phyloP scores from a whole-genome alignment of 1,140 invertebrate genomes.

The Neomicropteryx cornuta region DNA sequence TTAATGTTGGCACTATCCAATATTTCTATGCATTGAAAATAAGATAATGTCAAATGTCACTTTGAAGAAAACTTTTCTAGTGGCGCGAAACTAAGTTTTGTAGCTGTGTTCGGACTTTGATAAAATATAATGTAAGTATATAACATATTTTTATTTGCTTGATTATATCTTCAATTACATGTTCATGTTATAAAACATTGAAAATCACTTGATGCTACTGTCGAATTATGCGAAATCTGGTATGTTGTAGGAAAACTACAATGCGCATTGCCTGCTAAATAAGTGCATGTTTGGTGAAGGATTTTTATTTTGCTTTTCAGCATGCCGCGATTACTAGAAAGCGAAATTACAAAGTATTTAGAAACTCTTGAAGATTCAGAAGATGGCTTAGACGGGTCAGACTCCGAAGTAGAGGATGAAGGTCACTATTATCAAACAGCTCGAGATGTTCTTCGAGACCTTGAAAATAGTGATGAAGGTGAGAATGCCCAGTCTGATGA shows the following conservation, averaged over 20 bases:
- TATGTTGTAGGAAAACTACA: slow-evolving; percentile 5
- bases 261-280: slow-evolving; percentile 5
- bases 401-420: slow-evolving; percentile 20
- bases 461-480: background rate
- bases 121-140: slow-evolving; percentile 19
- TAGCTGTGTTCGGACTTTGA: slow-evolving; percentile 22
- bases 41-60: slow-evolving; percentile 20
- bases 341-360: slow-evolving; percentile 20
- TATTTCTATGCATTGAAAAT: slow-evolving; percentile 21
- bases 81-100: slow-evolving; percentile 22
- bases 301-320: slow-evolving; percentile 18
- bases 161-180: slow-evolving; percentile 6
- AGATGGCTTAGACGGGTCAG: slow-evolving; percentile 17
- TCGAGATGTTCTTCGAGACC: slow-evolving; percentile 2
- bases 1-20: slow-evolving; percentile 22
- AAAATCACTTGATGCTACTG: slow-evolving; percentile 5
- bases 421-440: slow-evolving; percentile 11
- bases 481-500: slow-evolving; percentile 16
- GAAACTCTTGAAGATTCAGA: slow-evolving; percentile 21
- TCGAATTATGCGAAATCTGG: slow-evolving; percentile 5
- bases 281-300: slow-evolving; percentile 15
- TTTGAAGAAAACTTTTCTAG: slow-evolving; percentile 22
- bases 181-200: slow-evolving; percentile 5
- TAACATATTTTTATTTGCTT: slow-evolving; percentile 6
- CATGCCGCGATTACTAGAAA: slow-evolving; percentile 20